These are phyloP conservation scores for Leucoptera coffeella DNA, from an alignment of 2,888 invertebrate species.

Conservation along the genomic window DNA sequence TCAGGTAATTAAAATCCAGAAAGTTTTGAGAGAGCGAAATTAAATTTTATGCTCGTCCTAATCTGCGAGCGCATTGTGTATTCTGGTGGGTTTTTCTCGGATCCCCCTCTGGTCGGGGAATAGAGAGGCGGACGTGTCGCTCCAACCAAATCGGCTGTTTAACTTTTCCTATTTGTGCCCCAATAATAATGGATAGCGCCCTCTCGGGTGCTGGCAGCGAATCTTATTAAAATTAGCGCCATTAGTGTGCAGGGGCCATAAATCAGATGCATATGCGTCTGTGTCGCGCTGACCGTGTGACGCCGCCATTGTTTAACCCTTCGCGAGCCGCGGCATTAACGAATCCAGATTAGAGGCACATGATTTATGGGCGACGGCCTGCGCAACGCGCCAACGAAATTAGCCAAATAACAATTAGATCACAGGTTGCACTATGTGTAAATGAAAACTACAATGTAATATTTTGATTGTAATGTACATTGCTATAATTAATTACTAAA, in stretches of 20 bases:
- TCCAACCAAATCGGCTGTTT: slow-evolving; percentile 44
- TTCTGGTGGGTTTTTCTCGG: slow-evolving; percentile 5
- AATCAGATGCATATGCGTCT: slow-evolving; percentile 33
- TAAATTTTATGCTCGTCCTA: slow-evolving; percentile 32
- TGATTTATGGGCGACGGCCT: slow-evolving; percentile 34
- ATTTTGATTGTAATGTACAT: no score
- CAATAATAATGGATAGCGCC: slow-evolving; percentile 28
- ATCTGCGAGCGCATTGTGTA: slow-evolving; percentile 5
- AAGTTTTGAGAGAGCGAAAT: slow-evolving; percentile 43
- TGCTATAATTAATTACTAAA: no score
- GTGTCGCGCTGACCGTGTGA: slow-evolving; percentile 4
- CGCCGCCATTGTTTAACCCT: slow-evolving; percentile 13
- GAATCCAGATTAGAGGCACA: slow-evolving; percentile 31
- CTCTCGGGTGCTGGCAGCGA: slow-evolving; percentile 1
- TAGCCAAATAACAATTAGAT: no score
- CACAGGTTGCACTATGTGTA: no score
- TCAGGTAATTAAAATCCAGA: slow-evolving; percentile 52
- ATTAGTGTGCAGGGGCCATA: slow-evolving; percentile 41
- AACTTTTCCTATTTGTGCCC: slow-evolving; percentile 52
- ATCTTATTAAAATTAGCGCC: slow-evolving; percentile 41
- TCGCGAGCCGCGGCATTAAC: slow-evolving; percentile 25
- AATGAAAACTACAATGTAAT: no score
- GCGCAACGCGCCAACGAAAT: no score
- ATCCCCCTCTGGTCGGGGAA: slow-evolving; percentile 6
- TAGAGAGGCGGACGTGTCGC: slow-evolving; percentile 27